Evolutionary conservation across 2,888 invertebrate species (phyloP).

Genomic region (Cremastinae sp.): DNA sequence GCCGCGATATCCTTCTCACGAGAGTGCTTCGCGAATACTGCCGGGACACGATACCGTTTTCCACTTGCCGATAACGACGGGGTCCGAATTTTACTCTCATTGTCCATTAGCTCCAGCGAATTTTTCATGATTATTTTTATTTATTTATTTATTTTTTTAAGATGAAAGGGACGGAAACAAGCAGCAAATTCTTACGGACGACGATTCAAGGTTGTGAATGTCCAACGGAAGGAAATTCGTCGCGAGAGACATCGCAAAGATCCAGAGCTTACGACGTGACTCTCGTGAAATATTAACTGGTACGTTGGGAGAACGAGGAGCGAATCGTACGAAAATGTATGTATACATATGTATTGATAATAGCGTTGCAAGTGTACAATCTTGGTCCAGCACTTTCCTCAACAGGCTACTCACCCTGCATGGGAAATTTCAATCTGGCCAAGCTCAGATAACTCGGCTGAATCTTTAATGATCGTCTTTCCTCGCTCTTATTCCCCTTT

Average conservation of each 20-base stretch:
- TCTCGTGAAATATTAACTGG: slow-evolving; percentile 59
- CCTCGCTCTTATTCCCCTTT: slow-evolving; percentile 13
- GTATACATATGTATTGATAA: slow-evolving; percentile 19
- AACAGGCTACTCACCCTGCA: slow-evolving; percentile 68
- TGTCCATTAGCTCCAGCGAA: slow-evolving; percentile 14
- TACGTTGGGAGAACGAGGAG: slow-evolving; percentile 41
- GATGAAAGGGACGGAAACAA: not conserved
- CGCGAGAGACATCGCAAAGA: slow-evolving; percentile 40
- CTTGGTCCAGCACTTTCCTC: slow-evolving; percentile 56
- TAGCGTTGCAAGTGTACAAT: slow-evolving; percentile 12
- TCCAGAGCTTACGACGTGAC: slow-evolving; percentile 44
- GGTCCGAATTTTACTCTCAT: slow-evolving; percentile 8
- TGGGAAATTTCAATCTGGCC: slow-evolving; percentile 79
- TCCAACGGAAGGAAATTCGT: slow-evolving; percentile 18
- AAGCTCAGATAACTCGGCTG: slow-evolving; percentile 76
- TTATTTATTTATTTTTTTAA: too few species aligned
- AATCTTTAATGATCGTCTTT: slow-evolving; percentile 76
- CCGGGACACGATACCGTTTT: slow-evolving; percentile 65
- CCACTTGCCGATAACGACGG: not conserved
- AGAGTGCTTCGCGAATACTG: slow-evolving; percentile 63
- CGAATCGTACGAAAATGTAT: slow-evolving; percentile 29
- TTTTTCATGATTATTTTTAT: too few species aligned
- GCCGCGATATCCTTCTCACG: slow-evolving; percentile 66
- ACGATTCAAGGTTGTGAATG: not conserved
- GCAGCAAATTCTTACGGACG: not conserved